Conservation (phyloP, 1,140 invertebrate species). For the Nasonia vitripennis region DNA sequence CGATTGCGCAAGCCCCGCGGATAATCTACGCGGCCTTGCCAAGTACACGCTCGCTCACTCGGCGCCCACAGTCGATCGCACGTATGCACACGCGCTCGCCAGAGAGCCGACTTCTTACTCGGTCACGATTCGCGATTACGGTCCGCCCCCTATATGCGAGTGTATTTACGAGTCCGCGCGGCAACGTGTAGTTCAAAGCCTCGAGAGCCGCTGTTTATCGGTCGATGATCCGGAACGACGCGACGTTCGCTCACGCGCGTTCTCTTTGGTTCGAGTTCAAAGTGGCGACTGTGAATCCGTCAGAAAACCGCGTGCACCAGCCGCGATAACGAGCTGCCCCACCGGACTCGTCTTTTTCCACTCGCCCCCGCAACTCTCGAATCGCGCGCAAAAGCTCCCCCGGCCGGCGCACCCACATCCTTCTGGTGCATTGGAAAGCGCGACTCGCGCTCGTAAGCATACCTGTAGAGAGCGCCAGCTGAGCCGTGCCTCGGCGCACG, state of each 20-base stretch:
- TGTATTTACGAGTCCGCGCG: not conserved
- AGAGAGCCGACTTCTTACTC: slow-evolving; percentile 56
- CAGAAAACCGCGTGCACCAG: not conserved
- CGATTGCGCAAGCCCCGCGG: slow-evolving; percentile 56
- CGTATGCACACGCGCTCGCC: not conserved
- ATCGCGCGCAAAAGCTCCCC: no score
- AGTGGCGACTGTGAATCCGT: slow-evolving; percentile 12
- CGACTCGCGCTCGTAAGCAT: no score
- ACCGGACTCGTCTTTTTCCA: no score
- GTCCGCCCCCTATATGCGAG: not conserved
- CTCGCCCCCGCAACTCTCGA: no score
- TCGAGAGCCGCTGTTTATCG: slow-evolving; percentile 55
- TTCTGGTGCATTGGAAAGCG: not conserved
- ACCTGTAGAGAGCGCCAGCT: not conserved
- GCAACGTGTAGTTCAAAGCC: slow-evolving; percentile 23
- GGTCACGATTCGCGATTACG: slow-evolving; percentile 65
- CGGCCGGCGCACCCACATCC: no score
- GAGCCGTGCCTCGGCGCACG: not conserved
- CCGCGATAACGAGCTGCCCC: no score
- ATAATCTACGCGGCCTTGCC: slow-evolving; percentile 66
- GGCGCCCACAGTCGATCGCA: not conserved
- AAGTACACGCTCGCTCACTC: slow-evolving; percentile 55
- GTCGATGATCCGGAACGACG: slow-evolving; percentile 59
- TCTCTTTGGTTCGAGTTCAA: not conserved
- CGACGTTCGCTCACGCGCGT: slow-evolving; percentile 29